Evolutionary conservation across 2,888 invertebrate species (phyloP).

Genomic region (Allophyes oxyacanthae): DNA sequence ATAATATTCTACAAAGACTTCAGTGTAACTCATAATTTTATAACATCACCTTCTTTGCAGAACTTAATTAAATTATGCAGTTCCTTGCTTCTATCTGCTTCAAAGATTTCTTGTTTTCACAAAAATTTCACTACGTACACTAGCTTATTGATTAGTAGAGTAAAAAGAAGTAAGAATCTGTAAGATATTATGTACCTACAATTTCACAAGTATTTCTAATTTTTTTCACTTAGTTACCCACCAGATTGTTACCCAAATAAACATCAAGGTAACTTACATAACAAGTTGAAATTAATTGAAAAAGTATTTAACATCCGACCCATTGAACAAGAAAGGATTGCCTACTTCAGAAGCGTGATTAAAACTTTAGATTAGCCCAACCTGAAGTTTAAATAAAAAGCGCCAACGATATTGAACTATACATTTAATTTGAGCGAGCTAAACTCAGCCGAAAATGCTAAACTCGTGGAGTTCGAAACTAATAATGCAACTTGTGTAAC

Average conservation of each 20-base stretch:
- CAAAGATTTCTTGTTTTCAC: neutral
- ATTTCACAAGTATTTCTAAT: too few relatives aligned
- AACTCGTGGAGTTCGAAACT: conserved; percentile 81
- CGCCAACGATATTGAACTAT: conserved; percentile 62
- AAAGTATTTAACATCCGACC: conserved; percentile 41
- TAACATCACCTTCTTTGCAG: conserved; percentile 2
- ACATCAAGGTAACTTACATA: conserved; percentile 13
- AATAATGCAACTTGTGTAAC: conserved; percentile 83
- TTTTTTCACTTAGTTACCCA: neutral
- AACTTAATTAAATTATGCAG: conserved; percentile 1
- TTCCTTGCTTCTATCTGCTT: conserved; percentile 1
- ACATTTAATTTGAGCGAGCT: conserved; percentile 71
- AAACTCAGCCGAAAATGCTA: conserved; percentile 74
- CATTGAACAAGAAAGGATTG: conserved; percentile 58
- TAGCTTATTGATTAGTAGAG: too few relatives aligned
- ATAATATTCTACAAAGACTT: too few relatives aligned
- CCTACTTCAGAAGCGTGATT: conserved; percentile 55
- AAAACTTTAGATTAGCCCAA: conserved; percentile 67
- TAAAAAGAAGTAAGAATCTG: too few relatives aligned
- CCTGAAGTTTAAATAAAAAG: conserved; percentile 65
- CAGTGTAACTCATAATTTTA: conserved; percentile 3
- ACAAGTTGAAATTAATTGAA: conserved; percentile 49
- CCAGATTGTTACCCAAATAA: conserved; percentile 4
- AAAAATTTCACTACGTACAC: too few relatives aligned
- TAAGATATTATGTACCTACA: too few relatives aligned